Conservation (phyloP, 2,797 vertebrate species). For the Mormyrops attenuatus region DNA sequence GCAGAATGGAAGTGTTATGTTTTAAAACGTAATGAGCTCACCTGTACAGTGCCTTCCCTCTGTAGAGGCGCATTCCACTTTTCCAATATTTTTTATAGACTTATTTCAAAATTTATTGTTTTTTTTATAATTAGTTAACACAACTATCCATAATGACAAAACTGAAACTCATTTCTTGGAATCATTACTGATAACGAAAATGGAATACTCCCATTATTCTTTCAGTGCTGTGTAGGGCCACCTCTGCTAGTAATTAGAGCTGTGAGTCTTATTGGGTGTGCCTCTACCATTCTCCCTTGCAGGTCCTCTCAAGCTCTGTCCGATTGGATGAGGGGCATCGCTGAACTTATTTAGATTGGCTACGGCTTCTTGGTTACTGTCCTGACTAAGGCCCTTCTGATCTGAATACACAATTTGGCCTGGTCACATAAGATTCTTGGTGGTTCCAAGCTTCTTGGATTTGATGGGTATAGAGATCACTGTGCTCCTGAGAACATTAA, state of each 20-base stretch:
- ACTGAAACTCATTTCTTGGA: neutral
- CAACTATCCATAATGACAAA: neutral
- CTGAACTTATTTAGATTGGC: neutral
- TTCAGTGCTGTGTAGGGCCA: neutral
- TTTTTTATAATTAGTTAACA: neutral
- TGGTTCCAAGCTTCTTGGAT: neutral
- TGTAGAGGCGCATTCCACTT: neutral
- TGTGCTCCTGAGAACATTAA: neutral
- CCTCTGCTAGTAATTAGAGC: neutral
- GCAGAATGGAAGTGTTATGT: neutral
- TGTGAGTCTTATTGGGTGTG: neutral
- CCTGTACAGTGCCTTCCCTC: neutral
- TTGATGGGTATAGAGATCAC: neutral
- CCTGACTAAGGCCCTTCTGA: neutral
- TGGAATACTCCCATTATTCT: neutral
- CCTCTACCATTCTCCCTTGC: neutral
- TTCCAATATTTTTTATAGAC: neutral
- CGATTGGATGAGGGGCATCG: neutral
- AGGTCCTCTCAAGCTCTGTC: neutral
- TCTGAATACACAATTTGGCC: neutral
- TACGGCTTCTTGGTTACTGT: neutral
- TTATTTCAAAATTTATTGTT: neutral
- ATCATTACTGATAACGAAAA: neutral
- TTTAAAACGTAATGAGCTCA: neutral
- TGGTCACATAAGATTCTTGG: neutral